These are phyloP conservation scores for Rutpela maculata DNA, from an alignment of 2,888 invertebrate species.

Conservation along the genomic window DNA sequence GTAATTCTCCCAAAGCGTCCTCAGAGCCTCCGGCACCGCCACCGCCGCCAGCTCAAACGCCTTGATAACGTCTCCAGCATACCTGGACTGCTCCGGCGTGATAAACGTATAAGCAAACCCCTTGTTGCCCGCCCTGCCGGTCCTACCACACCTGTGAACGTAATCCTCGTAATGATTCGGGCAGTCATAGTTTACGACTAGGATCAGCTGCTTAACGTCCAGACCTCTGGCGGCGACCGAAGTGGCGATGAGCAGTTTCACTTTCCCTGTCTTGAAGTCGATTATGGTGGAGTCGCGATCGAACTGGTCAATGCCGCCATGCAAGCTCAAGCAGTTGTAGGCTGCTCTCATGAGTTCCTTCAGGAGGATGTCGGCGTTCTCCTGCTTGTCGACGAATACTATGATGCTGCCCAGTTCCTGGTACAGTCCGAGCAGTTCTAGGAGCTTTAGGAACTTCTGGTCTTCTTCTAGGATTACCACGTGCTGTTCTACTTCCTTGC, in stretches of 20 bases:
- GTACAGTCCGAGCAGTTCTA: slow-evolving; percentile 97
- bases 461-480: slow-evolving; percentile 96
- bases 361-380: slow-evolving; percentile 94
- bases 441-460: slow-evolving; percentile 96
- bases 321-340: slow-evolving; percentile 97
- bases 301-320: slow-evolving; percentile 99
- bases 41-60: slow-evolving; percentile 92
- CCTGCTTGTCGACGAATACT: slow-evolving; percentile 99
- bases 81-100: slow-evolving; percentile 88
- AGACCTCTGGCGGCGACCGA: slow-evolving; percentile 98
- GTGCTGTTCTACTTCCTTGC: slow-evolving; percentile 97
- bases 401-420: slow-evolving; percentile 95
- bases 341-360: slow-evolving; percentile 97
- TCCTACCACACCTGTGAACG: slow-evolving; percentile 96
- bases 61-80: slow-evolving; percentile 93
- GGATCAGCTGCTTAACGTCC: slow-evolving; percentile 98
- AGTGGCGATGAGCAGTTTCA: slow-evolving; percentile 95
- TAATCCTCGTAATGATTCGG: slow-evolving; percentile 99
- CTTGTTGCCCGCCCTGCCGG: slow-evolving; percentile 95
- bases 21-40: slow-evolving; percentile 85
- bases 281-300: slow-evolving; percentile 98
- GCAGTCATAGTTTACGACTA: slow-evolving; percentile 99
- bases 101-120: slow-evolving; percentile 98
- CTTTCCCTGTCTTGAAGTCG: slow-evolving; percentile 94
- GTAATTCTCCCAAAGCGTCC: slow-evolving; percentile 90